A percentile compares a stretch with the other conserved stretches of the same genome.
These are phyloP conservation scores for Euglossa dilemma DNA, from an alignment of 1,140 invertebrate genomes.

Conservation along the genomic window DNA sequence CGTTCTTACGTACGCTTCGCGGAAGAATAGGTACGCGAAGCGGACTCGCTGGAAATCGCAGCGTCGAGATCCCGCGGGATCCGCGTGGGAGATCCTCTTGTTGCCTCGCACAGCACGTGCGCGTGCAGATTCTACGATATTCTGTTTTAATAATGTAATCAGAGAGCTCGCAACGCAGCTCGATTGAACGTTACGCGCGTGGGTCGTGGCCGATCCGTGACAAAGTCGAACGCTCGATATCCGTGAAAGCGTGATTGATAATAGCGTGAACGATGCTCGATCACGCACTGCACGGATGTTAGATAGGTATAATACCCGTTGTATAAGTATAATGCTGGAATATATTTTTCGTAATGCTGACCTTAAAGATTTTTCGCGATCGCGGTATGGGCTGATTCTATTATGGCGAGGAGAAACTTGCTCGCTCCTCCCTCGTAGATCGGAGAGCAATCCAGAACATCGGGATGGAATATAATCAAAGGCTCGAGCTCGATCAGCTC, in stretches of 20 bases:
- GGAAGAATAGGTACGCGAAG: slow-evolving; percentile 55
- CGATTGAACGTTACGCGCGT: neutral
- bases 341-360: neutral
- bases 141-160: slow-evolving; percentile 51
- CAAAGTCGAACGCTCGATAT: neutral
- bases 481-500: neutral
- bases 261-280: neutral
- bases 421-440: neutral
- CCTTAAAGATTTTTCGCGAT: neutral
- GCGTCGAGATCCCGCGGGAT: slow-evolving; percentile 8
- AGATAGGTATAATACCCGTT: neutral
- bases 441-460: neutral
- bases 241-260: neutral
- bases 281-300: neutral
- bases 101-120: neutral
- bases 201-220: neutral
- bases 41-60: slow-evolving; percentile 38
- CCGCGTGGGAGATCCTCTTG: slow-evolving; percentile 26
- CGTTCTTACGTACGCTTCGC: slow-evolving; percentile 53
- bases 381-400: neutral
- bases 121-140: slow-evolving; percentile 1
- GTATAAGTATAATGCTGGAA: neutral
- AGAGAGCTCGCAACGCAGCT: neutral
- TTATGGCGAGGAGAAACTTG: neutral
- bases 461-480: neutral